These are phyloP conservation scores for Porites lutea DNA, from an alignment of 64 coral and sea anemone genomes.

Conservation along the genomic window DNA sequence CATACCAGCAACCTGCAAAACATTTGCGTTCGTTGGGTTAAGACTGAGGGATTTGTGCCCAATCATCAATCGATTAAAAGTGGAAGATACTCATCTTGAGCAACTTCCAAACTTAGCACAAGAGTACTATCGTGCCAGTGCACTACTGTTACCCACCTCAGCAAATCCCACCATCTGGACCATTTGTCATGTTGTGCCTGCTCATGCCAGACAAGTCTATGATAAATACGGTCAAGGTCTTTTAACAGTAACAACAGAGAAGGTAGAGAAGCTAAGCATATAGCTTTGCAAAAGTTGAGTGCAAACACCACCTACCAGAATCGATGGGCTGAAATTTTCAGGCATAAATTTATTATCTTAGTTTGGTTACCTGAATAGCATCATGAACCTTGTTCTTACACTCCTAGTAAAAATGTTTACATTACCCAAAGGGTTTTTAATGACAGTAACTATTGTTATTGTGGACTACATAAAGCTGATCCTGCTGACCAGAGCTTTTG, in stretches of 20 bases:
- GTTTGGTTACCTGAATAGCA: too few relatives aligned
- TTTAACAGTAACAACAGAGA: too few relatives aligned
- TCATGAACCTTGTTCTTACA: too few relatives aligned
- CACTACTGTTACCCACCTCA: conserved; percentile 8
- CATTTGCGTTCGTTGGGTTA: conserved; percentile 17
- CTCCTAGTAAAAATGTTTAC: background rate
- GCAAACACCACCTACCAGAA: too few relatives aligned
- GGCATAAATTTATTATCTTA: too few relatives aligned
- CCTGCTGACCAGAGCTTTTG: background rate
- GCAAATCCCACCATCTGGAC: conserved; percentile 53
- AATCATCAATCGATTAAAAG: conserved; percentile 44
- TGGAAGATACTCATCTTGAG: conserved; percentile 2
- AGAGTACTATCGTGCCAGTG: conserved; percentile 30
- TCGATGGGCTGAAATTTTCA: too few relatives aligned
- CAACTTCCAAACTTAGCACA: background rate
- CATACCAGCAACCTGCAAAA: background rate
- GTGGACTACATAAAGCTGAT: conserved; percentile 6
- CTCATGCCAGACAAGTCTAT: conserved; percentile 25
- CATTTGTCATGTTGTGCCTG: conserved; percentile 25
- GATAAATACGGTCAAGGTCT: too few relatives aligned
- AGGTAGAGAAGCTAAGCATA: too few relatives aligned
- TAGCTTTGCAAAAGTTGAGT: too few relatives aligned
- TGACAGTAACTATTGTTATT: background rate
- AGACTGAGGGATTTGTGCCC: conserved; percentile 58
- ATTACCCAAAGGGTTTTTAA: background rate